These are phyloP conservation scores for Chrysoperla carnea DNA, from an alignment of 1,140 invertebrate genomes.

Conservation along the genomic window DNA sequence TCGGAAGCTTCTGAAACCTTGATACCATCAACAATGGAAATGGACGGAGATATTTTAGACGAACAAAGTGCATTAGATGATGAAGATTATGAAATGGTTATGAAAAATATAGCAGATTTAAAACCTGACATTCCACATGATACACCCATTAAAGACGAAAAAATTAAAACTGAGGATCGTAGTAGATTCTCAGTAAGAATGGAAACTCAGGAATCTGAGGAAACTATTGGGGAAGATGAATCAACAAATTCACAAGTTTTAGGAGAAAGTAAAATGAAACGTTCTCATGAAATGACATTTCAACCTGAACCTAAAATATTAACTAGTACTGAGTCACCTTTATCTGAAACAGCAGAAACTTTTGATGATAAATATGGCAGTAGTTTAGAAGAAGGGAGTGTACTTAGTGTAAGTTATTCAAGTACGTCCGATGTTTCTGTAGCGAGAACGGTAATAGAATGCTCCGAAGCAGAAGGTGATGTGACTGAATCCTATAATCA, in stretches of 20 bases:
- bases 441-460: slow-evolving; percentile 33
- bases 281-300: slow-evolving; percentile 80
- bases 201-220: slow-evolving; percentile 14
- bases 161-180: slow-evolving; percentile 13
- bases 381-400: slow-evolving; percentile 35
- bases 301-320: slow-evolving; percentile 40
- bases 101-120: neutral
- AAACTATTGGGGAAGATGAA: slow-evolving; percentile 29
- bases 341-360: slow-evolving; percentile 9
- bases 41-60: slow-evolving; percentile 26
- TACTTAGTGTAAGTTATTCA: slow-evolving; percentile 31
- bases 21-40: slow-evolving; percentile 50
- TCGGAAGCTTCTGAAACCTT: slow-evolving; percentile 81
- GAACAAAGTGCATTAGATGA: slow-evolving; percentile 19
- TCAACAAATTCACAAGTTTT: slow-evolving; percentile 9
- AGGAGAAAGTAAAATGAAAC: slow-evolving; percentile 47
- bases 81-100: slow-evolving; percentile 5
- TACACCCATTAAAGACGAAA: slow-evolving; percentile 30
- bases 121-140: slow-evolving; percentile 24
- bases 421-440: slow-evolving; percentile 30
- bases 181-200: slow-evolving; percentile 4
- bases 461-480: slow-evolving; percentile 16
- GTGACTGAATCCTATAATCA: slow-evolving; percentile 30
- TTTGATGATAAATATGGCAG: slow-evolving; percentile 28
- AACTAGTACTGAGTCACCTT: slow-evolving; percentile 16